Conservation (phyloP, 2,888 invertebrate species). For the Apamea anceps region DNA sequence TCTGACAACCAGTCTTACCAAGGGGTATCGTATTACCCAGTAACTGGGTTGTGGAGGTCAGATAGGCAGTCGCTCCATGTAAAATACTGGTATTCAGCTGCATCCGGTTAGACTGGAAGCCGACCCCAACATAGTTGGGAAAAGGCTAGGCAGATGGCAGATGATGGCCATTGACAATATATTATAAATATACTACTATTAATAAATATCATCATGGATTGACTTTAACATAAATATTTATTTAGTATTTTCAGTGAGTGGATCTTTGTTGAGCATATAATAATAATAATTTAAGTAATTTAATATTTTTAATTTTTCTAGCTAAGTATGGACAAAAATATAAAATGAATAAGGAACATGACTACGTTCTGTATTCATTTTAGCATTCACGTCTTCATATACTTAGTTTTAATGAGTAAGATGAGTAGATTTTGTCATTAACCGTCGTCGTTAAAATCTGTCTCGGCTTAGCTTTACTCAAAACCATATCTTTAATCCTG, state of each 20-base stretch:
- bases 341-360: not conserved
- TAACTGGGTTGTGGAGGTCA: too few relatives aligned
- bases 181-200: too few relatives aligned
- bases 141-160: too few relatives aligned
- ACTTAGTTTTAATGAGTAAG: conserved; percentile 64
- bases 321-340: not conserved
- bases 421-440: conserved; percentile 55
- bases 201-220: not conserved
- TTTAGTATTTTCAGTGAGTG: not conserved
- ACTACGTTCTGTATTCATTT: not conserved
- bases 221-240: not conserved
- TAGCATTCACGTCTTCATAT: conserved; percentile 14
- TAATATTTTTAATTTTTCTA: too few relatives aligned
- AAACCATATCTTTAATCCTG: conserved; percentile 15
- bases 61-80: too few relatives aligned
- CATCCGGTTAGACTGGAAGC: too few relatives aligned
- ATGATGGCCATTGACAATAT: too few relatives aligned
- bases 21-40: too few relatives aligned
- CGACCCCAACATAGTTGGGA: too few relatives aligned
- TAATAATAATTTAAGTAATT: not conserved
- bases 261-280: not conserved
- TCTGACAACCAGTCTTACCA: too few relatives aligned
- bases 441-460: conserved; percentile 51
- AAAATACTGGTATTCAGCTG: too few relatives aligned
- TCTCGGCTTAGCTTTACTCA: conserved; percentile 15